These are phyloP conservation scores for Drosophila birchii DNA, from an alignment of 2,888 invertebrate genomes.

Conservation along the genomic window DNA sequence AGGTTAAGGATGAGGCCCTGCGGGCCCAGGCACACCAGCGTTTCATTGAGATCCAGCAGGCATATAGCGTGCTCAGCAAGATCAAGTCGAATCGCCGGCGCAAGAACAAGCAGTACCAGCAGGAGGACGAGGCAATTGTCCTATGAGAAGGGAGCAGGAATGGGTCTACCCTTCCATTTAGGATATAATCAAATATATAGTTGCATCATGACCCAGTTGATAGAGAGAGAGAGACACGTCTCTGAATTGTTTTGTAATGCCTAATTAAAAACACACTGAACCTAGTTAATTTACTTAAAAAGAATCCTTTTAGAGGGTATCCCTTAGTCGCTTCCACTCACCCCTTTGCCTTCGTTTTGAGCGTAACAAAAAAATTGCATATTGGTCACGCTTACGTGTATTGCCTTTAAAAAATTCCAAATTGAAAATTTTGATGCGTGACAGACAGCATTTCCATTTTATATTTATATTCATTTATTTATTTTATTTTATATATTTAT, in stretches of 20 bases:
- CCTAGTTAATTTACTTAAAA: background rate
- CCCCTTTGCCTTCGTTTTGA: background rate
- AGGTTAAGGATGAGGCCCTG: constrained; percentile 90
- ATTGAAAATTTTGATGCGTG: constrained; percentile 8
- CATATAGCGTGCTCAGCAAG: constrained; percentile 94
- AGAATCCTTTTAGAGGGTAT: background rate
- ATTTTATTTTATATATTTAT: constrained; percentile 58
- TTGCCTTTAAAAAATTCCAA: constrained; percentile 4
- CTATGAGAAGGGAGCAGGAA: constrained; percentile 47
- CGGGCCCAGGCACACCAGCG: constrained; percentile 91
- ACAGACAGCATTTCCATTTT: constrained; percentile 28
- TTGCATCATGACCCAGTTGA: background rate
- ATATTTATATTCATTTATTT: constrained; percentile 75
- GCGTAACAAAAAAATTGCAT: background rate
- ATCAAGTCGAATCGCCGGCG: constrained; percentile 91
- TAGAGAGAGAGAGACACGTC: background rate
- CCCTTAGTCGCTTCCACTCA: background rate
- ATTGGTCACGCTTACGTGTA: background rate
- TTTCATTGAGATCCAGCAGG: constrained; percentile 97
- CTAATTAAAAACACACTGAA: background rate
- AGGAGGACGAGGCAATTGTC: constrained; percentile 83
- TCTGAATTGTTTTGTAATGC: background rate
- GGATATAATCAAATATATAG: background rate
- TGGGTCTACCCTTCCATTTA: background rate
- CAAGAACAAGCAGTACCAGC: constrained; percentile 89